Base-by-base conservation (phyloP, 2,113 vertebrate species). In the Aphyosemion australe region DNA sequence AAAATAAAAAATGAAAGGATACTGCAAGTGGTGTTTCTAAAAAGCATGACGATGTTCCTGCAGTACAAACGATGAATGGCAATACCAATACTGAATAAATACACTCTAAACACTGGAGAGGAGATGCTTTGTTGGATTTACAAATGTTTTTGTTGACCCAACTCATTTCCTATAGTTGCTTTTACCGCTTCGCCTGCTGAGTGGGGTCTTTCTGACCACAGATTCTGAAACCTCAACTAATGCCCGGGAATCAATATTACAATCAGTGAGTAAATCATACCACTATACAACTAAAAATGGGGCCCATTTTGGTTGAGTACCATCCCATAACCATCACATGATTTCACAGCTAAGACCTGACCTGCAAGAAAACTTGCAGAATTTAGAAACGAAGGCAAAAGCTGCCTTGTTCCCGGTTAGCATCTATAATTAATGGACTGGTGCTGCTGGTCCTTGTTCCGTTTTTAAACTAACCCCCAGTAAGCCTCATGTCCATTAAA, bases 351-450 rank as follows among this genome's bases (percentile, higher is more conserved):
- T 51, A 13, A 14, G 47, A n/a, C 49, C 43, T 56, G 12, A 26
- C 26, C 59, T 56, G 79, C 69, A 65, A 84, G 12, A 75, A 64
- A 62, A 74, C 79, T 37, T 84, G 67, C 21, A 73, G 84, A 85
- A 84, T 83, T 88, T 84, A 84, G 75, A 72, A 84, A 80, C 46
- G 73, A 74, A 58, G 72, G 74, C 55, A 74, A 62, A 61, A 80
- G 69, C 63, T 43, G 60, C 58, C 70, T 53, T 67, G 76, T 64
- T 75, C 55, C 77, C 82, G 64, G 83, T 84, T 64, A 84, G 56
- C 79, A 84, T 91, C 49, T 72, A 88, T 90, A 83, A 86, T 90
- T 85, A 77, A 90, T 86, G 68, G 43, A 68, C 71, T 80, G 65
- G 83, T 56, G 67, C 83, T 83, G 64, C 74, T 84, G 84, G 83